Evolutionary conservation across 1,140 invertebrate genomes (phyloP).

Genomic region (Pseudomyrmex sp.): DNA sequence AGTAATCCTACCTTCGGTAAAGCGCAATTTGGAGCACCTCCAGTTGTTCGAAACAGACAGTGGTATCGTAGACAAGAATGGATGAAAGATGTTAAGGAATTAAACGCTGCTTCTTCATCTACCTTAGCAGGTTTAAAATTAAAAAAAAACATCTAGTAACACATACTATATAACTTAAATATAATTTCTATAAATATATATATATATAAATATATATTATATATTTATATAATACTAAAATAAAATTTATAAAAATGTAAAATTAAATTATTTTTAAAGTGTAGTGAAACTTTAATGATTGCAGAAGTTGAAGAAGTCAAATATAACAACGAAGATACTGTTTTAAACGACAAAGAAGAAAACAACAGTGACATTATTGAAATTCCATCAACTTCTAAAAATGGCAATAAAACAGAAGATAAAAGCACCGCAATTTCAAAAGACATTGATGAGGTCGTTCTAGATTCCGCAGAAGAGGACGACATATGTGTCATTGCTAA

Average conservation of each 20-base stretch:
- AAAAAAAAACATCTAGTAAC: neutral
- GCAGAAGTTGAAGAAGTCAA: conserved; percentile 5
- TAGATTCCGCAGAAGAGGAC: conserved; percentile 80
- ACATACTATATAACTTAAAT: neutral
- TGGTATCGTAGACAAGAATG: conserved; percentile 86
- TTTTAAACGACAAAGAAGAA: neutral
- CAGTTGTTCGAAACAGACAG: conserved; percentile 86
- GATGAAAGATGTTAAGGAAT: conserved; percentile 84
- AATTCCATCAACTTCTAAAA: conserved; percentile 38
- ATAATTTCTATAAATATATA: neutral
- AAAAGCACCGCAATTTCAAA: conserved; percentile 20
- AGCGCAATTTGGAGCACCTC: conserved; percentile 79
- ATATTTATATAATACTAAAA: neutral
- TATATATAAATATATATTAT: neutral
- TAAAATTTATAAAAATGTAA: conserved; percentile 29
- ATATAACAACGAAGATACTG: neutral
- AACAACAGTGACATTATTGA: conserved; percentile 57
- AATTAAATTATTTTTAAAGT: conserved; percentile 3
- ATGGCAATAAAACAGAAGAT: conserved; percentile 41
- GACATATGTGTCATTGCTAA: conserved; percentile 75
- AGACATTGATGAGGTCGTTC: conserved; percentile 75
- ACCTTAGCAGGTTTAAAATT: conserved; percentile 10
- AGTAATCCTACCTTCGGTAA: conserved; percentile 86
- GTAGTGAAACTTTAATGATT: conserved; percentile 2
- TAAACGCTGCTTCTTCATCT: conserved; percentile 39